Evolutionary conservation across 1,140 invertebrate genomes (phyloP), one percentile per base, ranked within the genome.

Genomic region (Diachasmimorpha longicaudata): DNA sequence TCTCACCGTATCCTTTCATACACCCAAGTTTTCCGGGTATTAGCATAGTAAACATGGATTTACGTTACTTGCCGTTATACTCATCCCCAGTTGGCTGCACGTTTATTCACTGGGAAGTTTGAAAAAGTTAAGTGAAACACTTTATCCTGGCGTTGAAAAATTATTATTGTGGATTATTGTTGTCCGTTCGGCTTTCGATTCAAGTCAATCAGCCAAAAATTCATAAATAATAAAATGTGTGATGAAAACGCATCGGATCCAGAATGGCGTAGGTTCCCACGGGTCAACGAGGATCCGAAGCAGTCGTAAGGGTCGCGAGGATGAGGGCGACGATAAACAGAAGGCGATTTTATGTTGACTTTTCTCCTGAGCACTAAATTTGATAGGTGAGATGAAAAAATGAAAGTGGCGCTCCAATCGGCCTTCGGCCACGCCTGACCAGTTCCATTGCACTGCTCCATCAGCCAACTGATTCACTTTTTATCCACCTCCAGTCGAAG

Each of bases 41-140:
- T 86, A 86, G 84, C 85, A 85, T 85, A 81, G 85, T 81, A 86
- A 85, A 86, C 84, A 85, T 85, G 81, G 82, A 85, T 85, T 85
- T 85, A 83, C 84, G 80, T 85, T 85, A 85, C 84, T 82, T 78
- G 19, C 77, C 77, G 77, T 77, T 37, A 72, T 63, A 72, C 55
- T 72, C 71, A 37, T 63, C 48, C 48, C 44, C 19, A 46, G 19
- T 21, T 13, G 42, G 6, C 21, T 70, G 21, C 37, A 44, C 42
- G 39, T 70, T 70, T 70, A 70, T 70, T 70, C 68, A 70, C 68
- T 70, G 68, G 21, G 11, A 70, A 42, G 16, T 70, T 44, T 23
- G 19, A 13, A 63, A 31, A 63, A 63, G 58, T 31, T 63, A 25
- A 63, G 58, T 63, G 58, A 63, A 63, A 63, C 58, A 25, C 58